Conservation (phyloP, 2,113 vertebrate genomes). For the Tetraodon nigroviridis region DNA sequence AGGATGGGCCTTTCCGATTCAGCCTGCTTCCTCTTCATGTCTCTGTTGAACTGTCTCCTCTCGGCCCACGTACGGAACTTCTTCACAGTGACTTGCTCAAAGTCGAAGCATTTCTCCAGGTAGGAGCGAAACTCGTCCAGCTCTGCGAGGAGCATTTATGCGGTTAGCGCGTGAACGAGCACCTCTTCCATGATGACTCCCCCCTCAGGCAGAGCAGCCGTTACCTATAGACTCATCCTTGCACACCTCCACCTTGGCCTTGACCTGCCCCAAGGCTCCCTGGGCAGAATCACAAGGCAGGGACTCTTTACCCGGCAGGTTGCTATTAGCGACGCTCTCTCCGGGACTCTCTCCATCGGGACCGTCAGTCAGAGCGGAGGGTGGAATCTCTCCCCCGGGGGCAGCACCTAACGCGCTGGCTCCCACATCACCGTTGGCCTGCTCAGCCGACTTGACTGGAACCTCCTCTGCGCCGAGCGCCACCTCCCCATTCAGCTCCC, state of each 20-base stretch:
- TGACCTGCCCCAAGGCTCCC: constrained; percentile 93
- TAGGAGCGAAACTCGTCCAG: constrained; percentile 90
- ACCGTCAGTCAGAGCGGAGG: constrained; percentile 44
- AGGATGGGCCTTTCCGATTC: constrained; percentile 94
- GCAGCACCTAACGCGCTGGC: constrained; percentile 77
- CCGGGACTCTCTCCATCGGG: constrained; percentile 15
- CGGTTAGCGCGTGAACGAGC: not conserved
- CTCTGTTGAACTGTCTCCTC: constrained; percentile 94
- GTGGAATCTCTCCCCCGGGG: constrained; percentile 39
- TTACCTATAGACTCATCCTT: constrained; percentile 98
- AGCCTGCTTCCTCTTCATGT: constrained; percentile 95
- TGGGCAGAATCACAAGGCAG: constrained; percentile 78
- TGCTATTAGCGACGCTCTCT: constrained; percentile 5
- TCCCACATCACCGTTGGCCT: constrained; percentile 69
- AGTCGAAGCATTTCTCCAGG: constrained; percentile 94
- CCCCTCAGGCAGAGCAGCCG: constrained; percentile 6
- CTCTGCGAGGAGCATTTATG: constrained; percentile 64
- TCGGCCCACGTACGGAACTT: constrained; percentile 98
- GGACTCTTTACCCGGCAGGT: constrained; percentile 68
- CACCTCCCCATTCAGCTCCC: constrained; percentile 83
- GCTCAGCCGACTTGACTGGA: constrained; percentile 70
- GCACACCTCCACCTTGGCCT: constrained; percentile 98
- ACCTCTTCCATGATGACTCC: not conserved
- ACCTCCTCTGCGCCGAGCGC: constrained; percentile 72
- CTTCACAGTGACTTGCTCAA: constrained; percentile 97